These are phyloP conservation scores for Fukomys damarensis DNA, from an alignment of 2,113 vertebrate genomes.

Conservation along the genomic window DNA sequence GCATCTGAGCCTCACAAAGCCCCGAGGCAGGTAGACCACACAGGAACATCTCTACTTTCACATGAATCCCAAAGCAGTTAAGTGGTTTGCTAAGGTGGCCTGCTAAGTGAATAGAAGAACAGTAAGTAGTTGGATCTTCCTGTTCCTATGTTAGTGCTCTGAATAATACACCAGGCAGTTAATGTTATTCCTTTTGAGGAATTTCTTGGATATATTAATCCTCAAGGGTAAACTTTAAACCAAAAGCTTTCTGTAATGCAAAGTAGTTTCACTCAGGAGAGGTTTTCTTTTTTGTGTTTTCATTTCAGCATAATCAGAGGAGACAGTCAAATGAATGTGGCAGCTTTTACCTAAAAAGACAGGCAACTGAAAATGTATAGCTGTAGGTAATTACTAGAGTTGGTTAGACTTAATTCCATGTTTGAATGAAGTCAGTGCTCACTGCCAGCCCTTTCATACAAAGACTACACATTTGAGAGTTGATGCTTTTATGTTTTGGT, in stretches of 20 bases:
- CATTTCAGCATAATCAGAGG: slow-evolving; percentile 59
- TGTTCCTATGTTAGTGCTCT: not conserved
- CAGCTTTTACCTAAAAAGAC: slow-evolving; percentile 64
- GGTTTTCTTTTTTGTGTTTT: slow-evolving; percentile 62
- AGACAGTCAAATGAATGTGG: slow-evolving; percentile 51
- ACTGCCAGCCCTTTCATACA: slow-evolving; percentile 57
- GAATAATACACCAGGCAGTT: not conserved
- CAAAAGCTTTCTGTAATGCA: slow-evolving; percentile 40
- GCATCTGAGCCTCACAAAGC: not conserved
- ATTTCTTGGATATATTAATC: slow-evolving; percentile 46
- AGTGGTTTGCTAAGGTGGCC: not conserved
- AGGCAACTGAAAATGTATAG: slow-evolving; percentile 43
- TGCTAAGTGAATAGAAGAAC: not conserved
- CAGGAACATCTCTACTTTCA: not conserved
- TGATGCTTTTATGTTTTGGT: slow-evolving; percentile 49
- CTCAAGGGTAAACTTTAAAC: slow-evolving; percentile 45
- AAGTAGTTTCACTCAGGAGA: slow-evolving; percentile 56
- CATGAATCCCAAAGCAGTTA: slow-evolving; percentile 26
- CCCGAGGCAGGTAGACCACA: not conserved
- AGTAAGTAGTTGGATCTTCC: not conserved
- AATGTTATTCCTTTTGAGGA: not conserved
- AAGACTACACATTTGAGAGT: not conserved
- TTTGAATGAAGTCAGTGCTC: slow-evolving; percentile 59
- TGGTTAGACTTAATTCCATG: slow-evolving; percentile 71
- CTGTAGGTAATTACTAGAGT: slow-evolving; percentile 60